A percentile compares a stretch with the other conserved stretches of the same genome.
Evolutionary conservation across 2,797 vertebrate species (phyloP).

Genomic region (Stomatorhinus walkeri): DNA sequence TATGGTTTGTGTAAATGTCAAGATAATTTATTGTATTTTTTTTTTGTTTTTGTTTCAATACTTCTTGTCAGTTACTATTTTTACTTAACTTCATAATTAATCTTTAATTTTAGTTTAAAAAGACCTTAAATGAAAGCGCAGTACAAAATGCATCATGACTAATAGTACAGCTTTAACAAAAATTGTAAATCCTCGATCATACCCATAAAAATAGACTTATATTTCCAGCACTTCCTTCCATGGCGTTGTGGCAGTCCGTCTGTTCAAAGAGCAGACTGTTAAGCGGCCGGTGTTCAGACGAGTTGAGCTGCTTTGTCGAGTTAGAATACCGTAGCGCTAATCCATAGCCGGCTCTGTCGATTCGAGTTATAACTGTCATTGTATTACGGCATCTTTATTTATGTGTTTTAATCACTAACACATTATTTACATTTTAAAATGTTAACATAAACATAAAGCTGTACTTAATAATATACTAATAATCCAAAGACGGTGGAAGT

Average conservation of each 20-base stretch:
- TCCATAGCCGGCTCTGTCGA: neutral
- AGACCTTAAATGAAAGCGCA: neutral
- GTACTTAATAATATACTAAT: neutral
- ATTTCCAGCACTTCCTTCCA: neutral
- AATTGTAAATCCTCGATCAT: neutral
- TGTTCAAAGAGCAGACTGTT: neutral
- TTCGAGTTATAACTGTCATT: neutral
- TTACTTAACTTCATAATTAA: neutral
- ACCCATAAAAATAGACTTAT: neutral
- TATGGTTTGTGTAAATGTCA: neutral
- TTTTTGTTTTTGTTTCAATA: neutral
- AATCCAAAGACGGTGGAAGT: too few species aligned
- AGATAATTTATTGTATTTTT: neutral
- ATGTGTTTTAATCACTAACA: neutral
- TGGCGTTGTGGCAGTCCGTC: neutral
- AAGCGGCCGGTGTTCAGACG: neutral
- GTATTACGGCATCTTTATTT: neutral
- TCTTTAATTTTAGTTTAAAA: neutral
- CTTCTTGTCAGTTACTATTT: neutral
- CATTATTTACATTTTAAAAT: neutral
- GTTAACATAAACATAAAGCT: neutral
- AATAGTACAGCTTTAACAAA: neutral
- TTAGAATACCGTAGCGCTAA: neutral
- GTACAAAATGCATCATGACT: neutral
- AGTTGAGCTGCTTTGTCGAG: too few species aligned